Percentiles rank a stretch among this genome's conserved stretches.
Evolutionary conservation across 2,113 vertebrate genomes (phyloP).

Genomic region (Puntigrus tetrazona): DNA sequence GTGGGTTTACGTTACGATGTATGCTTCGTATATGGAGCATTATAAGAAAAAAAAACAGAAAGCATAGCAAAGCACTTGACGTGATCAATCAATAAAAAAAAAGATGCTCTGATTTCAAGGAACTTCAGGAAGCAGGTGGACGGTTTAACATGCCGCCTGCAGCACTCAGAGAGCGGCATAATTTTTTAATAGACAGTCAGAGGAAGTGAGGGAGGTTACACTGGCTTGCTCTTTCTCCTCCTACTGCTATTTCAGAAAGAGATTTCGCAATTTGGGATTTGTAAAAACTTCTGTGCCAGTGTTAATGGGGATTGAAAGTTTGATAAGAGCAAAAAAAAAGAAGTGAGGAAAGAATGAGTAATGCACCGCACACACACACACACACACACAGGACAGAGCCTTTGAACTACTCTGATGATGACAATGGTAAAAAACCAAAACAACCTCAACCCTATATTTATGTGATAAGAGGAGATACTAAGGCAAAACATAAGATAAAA

Average conservation of each 20-base stretch:
- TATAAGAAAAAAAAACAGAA: not conserved
- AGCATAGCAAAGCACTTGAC: not conserved
- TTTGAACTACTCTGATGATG: not conserved
- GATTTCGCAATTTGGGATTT: constrained; percentile 1
- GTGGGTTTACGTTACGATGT: not conserved
- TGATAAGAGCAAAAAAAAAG: not conserved
- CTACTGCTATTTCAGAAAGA: not conserved
- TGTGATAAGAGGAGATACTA: not conserved
- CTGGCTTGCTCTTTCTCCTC: not conserved
- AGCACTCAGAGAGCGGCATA: constrained; percentile 3
- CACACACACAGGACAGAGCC: not conserved
- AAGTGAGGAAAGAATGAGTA: not conserved
- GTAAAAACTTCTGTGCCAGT: not conserved
- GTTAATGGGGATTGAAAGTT: constrained; percentile 27
- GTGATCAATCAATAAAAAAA: not conserved
- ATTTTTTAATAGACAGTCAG: constrained; percentile 25
- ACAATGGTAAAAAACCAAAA: not conserved
- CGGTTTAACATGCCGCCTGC: not conserved
- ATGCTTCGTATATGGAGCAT: not conserved
- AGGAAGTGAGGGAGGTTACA: not conserved
- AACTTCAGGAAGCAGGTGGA: constrained; percentile 6
- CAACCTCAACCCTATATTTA: not conserved
- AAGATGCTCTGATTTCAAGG: constrained; percentile 15
- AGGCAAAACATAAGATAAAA: not conserved
- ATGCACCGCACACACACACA: not conserved